phyloP scores from a whole-genome alignment of 1,140 invertebrate genomes.

The Caenorhabditis elegans region DNA sequence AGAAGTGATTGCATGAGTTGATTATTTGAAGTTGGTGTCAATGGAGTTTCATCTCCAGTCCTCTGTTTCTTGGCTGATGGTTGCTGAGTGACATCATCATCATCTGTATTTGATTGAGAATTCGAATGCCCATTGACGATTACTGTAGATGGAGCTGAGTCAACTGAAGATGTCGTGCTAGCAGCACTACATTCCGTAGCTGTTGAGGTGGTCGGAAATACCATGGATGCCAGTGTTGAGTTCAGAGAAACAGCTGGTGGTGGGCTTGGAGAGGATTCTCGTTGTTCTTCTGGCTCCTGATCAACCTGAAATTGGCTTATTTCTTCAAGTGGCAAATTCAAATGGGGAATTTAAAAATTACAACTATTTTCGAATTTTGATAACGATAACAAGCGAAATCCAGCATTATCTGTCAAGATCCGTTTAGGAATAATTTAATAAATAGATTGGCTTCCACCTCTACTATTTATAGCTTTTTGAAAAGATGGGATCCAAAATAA shows the following conservation, averaged over 20 bases:
- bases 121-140: not conserved
- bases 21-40: not conserved
- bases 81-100: not conserved
- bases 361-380: too few relatives aligned
- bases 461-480: too few relatives aligned
- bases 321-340: not conserved
- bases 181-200: not conserved
- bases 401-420: too few relatives aligned
- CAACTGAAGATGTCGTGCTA: slow-evolving; percentile 2
- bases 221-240: not conserved
- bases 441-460: too few relatives aligned
- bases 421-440: too few relatives aligned
- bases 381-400: too few relatives aligned
- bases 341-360: too few relatives aligned
- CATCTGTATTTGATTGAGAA: not conserved
- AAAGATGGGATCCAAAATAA: too few relatives aligned
- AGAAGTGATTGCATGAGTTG: not conserved
- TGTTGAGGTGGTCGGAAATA: not conserved
- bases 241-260: not conserved
- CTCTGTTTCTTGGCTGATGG: not conserved
- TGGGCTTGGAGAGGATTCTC: not conserved
- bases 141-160: not conserved
- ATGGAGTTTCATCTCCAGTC: not conserved
- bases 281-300: not conserved
- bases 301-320: not conserved